Conservation (phyloP, 2,797 vertebrate species). For the Argya squamiceps region DNA sequence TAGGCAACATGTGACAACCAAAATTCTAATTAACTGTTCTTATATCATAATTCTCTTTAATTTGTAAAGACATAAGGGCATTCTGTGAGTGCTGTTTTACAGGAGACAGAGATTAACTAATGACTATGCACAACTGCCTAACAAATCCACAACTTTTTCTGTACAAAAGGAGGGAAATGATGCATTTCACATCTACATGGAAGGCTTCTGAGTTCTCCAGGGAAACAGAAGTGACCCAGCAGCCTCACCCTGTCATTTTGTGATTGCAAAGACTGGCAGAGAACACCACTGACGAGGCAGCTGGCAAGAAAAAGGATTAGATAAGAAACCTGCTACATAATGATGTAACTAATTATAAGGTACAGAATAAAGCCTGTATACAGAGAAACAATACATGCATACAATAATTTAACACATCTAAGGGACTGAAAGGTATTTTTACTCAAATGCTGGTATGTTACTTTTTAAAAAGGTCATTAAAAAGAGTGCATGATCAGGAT, state of each 20-base stretch:
- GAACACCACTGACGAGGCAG: background rate
- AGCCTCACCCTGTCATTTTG: background rate
- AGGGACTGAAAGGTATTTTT: background rate
- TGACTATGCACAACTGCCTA: background rate
- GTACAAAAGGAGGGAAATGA: background rate
- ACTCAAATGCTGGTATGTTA: background rate
- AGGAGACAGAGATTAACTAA: background rate
- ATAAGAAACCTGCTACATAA: background rate
- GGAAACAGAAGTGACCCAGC: background rate
- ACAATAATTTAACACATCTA: background rate
- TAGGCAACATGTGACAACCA: rapidly evolving
- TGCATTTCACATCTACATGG: background rate
- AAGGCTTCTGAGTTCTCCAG: background rate
- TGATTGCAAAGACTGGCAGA: background rate
- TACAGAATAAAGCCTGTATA: background rate
- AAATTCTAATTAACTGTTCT: background rate
- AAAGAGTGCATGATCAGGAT: background rate
- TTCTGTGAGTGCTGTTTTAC: background rate
- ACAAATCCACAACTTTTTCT: background rate
- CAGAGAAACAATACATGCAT: background rate
- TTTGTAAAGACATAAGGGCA: background rate
- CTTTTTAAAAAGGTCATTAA: background rate
- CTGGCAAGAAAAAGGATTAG: background rate
- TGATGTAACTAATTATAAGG: background rate
- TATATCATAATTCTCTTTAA: background rate